Evolutionary conservation across 2,888 invertebrate species (phyloP).

Genomic region (Orchestes rusci): DNA sequence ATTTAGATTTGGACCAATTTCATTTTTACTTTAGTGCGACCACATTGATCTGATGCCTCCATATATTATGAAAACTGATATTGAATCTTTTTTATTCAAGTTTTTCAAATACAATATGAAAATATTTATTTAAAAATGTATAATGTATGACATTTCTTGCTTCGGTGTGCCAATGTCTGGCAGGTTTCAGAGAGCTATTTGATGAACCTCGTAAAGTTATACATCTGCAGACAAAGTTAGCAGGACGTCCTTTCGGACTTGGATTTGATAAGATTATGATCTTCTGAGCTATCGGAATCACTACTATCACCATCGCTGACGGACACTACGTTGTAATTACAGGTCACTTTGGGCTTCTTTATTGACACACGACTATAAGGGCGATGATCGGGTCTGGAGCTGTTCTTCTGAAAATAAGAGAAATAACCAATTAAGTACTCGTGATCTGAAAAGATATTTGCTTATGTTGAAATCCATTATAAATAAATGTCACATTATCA

Average conservation of each 20-base stretch:
- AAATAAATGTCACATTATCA: too few relatives aligned
- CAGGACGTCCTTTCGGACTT: conserved; percentile 40
- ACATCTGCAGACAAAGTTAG: conserved; percentile 28
- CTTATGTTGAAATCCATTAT: too few relatives aligned
- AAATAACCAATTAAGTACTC: neutral
- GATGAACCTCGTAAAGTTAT: conserved; percentile 1
- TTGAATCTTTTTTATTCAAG: too few relatives aligned
- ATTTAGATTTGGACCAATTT: too few relatives aligned
- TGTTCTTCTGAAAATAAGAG: conserved; percentile 38
- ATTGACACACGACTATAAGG: conserved; percentile 44
- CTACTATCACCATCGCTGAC: conserved; percentile 44
- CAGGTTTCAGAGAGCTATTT: too few relatives aligned
- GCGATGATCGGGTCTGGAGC: conserved; percentile 37
- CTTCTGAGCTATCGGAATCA: conserved; percentile 41
- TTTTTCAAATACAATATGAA: too few relatives aligned
- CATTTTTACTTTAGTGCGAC: too few relatives aligned
- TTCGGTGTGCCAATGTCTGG: too few relatives aligned
- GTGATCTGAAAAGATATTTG: too few relatives aligned
- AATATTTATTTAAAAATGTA: too few relatives aligned
- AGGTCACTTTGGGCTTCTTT: conserved; percentile 45
- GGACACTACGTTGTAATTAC: conserved; percentile 45
- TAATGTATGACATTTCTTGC: conserved; percentile 28
- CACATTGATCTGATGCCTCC: too few relatives aligned
- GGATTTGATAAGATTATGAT: conserved; percentile 36
- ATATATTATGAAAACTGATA: too few relatives aligned